A percentile compares a stretch with the other conserved stretches of the same genome.
These are phyloP conservation scores for Anarhynchus alexandrinus DNA, from an alignment of 2,113 vertebrate genomes.

Conservation along the genomic window DNA sequence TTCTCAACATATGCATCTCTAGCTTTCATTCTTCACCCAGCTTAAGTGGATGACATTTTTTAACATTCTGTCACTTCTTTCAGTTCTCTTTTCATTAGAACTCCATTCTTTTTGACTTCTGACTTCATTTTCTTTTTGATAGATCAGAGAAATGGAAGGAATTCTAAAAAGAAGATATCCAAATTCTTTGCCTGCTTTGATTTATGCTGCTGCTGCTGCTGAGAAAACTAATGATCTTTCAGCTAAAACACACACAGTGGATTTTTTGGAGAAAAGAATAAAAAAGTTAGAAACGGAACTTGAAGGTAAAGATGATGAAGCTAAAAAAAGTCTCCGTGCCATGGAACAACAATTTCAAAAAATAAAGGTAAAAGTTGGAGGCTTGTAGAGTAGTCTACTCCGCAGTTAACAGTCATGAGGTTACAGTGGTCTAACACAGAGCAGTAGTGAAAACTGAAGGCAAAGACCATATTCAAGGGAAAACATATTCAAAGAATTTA, in stretches of 20 bases:
- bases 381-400: neutral
- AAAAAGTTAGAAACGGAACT: constrained; percentile 89
- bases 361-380: constrained; percentile 80
- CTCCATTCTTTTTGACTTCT: neutral
- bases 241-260: constrained; percentile 64
- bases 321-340: constrained; percentile 84
- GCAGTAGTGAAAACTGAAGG: neutral
- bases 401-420: neutral
- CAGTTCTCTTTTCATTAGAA: neutral
- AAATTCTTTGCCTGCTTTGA: constrained; percentile 91
- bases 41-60: neutral
- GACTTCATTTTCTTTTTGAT: neutral
- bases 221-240: constrained; percentile 36
- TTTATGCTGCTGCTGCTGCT: constrained; percentile 84
- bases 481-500: neutral
- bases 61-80: neutral
- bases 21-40: neutral
- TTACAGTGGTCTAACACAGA: neutral
- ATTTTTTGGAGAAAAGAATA: constrained; percentile 85
- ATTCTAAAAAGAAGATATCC: constrained; percentile 85
- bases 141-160: constrained; percentile 95
- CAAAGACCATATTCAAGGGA: neutral
- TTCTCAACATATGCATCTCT: neutral
- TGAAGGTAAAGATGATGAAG: constrained; percentile 88
- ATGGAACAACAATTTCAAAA: constrained; percentile 93